Evolutionary conservation across 2,113 vertebrate genomes (phyloP).

Genomic region (Malaclemys terrapin): DNA sequence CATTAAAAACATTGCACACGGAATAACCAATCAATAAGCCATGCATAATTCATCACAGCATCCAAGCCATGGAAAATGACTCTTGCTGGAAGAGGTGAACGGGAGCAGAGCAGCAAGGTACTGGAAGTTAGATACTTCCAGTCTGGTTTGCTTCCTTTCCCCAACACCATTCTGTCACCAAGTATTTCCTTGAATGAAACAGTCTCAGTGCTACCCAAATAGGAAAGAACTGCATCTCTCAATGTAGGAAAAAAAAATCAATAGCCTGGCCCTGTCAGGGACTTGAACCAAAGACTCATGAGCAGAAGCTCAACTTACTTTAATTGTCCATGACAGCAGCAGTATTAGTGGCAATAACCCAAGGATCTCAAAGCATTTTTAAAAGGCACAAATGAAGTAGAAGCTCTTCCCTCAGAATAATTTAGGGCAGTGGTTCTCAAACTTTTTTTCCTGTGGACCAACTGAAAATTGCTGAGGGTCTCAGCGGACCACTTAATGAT

Average conservation of each 20-base stretch:
- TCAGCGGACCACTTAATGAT: too few relatives aligned
- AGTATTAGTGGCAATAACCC: rapidly evolving
- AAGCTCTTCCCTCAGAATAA: not conserved
- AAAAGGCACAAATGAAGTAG: not conserved
- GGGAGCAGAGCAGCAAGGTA: not conserved
- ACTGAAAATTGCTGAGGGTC: too few relatives aligned
- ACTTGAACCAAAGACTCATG: not conserved
- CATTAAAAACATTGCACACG: not conserved
- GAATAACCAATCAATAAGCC: not conserved
- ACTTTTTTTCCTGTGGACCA: too few relatives aligned
- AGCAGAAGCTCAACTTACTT: not conserved
- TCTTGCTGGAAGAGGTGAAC: not conserved
- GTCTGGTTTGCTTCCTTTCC: not conserved
- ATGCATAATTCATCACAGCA: not conserved
- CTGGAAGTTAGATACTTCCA: not conserved
- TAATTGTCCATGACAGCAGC: not conserved
- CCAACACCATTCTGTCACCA: not conserved
- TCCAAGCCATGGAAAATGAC: not conserved
- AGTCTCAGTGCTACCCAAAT: not conserved
- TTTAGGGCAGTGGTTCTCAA: not conserved
- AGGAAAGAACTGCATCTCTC: not conserved
- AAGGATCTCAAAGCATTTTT: not conserved
- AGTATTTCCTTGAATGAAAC: not conserved
- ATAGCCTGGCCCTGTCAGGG: not conserved
- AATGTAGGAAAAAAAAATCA: not conserved